Conservation (phyloP, 92 coral and sea anemone genomes). For the Porites rus region DNA sequence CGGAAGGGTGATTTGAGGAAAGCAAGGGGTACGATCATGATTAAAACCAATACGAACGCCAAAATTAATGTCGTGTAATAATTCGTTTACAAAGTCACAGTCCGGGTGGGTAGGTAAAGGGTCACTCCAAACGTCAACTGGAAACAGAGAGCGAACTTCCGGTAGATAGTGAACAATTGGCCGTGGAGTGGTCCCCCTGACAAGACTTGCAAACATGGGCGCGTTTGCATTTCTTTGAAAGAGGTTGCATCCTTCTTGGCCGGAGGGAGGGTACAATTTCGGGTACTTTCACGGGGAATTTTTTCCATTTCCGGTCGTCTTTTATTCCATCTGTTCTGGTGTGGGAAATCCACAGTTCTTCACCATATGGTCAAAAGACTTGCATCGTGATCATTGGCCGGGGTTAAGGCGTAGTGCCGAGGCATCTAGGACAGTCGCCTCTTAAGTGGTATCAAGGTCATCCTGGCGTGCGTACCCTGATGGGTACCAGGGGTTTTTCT, state of each 20-base stretch:
- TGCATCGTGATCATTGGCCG: no score
- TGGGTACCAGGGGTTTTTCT: no score
- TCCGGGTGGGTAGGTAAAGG: constrained; percentile 35
- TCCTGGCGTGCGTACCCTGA: no score
- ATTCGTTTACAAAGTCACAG: constrained; percentile 1
- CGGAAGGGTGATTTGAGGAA: constrained; percentile 11
- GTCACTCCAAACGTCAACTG: neutral
- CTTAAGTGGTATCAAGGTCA: no score
- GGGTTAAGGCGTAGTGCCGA: no score
- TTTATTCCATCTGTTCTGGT: neutral
- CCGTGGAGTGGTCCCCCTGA: constrained; percentile 3
- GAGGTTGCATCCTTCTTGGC: no score
- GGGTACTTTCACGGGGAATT: neutral
- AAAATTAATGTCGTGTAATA: constrained; percentile 1
- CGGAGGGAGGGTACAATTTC: neutral
- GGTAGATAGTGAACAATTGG: constrained; percentile 17
- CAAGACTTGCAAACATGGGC: no score
- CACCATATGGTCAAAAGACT: no score
- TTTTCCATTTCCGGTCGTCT: neutral
- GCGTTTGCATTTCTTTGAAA: no score
- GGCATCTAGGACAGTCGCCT: no score
- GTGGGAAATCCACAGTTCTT: no score
- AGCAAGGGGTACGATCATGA: neutral
- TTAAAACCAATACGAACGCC: constrained; percentile 36
- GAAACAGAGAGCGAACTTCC: constrained; percentile 9